Evolutionary conservation across 2,888 invertebrate genomes (phyloP).

Genomic region (Leptarthrus brevirostris): DNA sequence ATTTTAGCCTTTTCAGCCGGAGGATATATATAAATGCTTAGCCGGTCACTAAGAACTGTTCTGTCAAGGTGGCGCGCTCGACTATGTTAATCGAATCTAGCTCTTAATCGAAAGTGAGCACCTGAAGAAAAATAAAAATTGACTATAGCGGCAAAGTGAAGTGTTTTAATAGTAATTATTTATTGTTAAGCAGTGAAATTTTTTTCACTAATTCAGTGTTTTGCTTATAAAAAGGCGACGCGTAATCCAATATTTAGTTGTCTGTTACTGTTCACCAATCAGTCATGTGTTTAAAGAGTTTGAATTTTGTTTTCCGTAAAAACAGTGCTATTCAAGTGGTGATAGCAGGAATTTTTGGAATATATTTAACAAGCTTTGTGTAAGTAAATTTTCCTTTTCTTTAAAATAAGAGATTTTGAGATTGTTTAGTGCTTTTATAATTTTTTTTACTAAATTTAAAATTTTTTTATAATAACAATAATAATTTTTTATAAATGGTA

Average conservation of each 20-base stretch:
- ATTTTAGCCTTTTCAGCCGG: background rate
- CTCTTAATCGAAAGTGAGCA: slow-evolving; percentile 34
- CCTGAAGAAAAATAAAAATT: background rate
- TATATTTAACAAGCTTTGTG: slow-evolving; percentile 26
- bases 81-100: background rate
- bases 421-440: background rate
- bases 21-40: slow-evolving; percentile 36
- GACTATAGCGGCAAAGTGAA: slow-evolving; percentile 6
- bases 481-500: too few relatives aligned
- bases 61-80: slow-evolving; percentile 43
- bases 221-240: slow-evolving; percentile 29
- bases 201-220: slow-evolving; percentile 4
- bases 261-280: background rate
- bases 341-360: slow-evolving; percentile 1
- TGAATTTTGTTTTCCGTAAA: background rate
- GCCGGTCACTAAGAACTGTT: slow-evolving; percentile 23
- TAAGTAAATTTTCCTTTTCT: slow-evolving; percentile 19
- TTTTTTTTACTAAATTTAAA: background rate
- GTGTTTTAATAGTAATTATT: slow-evolving; percentile 12
- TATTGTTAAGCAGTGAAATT: slow-evolving; percentile 6
- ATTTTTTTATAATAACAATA: too few relatives aligned
- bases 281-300: slow-evolving; percentile 17
- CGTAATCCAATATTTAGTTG: slow-evolving; percentile 24
- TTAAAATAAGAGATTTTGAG: background rate
- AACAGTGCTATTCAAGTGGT: background rate